These are phyloP conservation scores for Copidosoma aretas DNA, from an alignment of 2,888 invertebrate genomes.

Conservation along the genomic window DNA sequence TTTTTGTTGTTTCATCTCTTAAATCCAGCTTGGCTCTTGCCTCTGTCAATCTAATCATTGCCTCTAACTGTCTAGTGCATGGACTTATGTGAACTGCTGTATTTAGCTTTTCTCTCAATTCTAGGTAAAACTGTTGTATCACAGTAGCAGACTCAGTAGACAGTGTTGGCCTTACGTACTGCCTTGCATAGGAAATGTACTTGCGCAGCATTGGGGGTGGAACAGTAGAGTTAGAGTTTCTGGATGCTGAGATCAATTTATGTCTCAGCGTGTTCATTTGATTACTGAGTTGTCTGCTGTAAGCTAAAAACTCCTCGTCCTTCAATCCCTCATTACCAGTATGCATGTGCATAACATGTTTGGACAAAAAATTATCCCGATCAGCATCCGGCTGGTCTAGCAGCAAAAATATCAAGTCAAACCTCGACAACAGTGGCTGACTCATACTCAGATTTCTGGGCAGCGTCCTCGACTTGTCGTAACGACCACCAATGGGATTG, in stretches of 20 bases:
- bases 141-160: slow-evolving; percentile 74
- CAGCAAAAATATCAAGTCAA: slow-evolving; percentile 91
- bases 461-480: slow-evolving; percentile 85
- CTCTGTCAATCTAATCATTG: slow-evolving; percentile 83
- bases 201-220: slow-evolving; percentile 82
- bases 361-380: slow-evolving; percentile 77
- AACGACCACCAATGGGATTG: slow-evolving; percentile 89
- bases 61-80: slow-evolving; percentile 86
- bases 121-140: slow-evolving; percentile 81
- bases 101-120: slow-evolving; percentile 74
- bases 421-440: slow-evolving; percentile 85
- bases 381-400: slow-evolving; percentile 85
- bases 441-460: slow-evolving; percentile 88
- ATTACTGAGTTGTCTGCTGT: slow-evolving; percentile 13
- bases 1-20: slow-evolving; percentile 77
- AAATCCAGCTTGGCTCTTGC: slow-evolving; percentile 89
- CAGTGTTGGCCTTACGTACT: slow-evolving; percentile 84
- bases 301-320: slow-evolving; percentile 5
- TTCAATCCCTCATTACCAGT: slow-evolving; percentile 58
- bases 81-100: slow-evolving; percentile 72
- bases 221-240: slow-evolving; percentile 74
- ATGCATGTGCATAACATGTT: slow-evolving; percentile 84
- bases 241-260: slow-evolving; percentile 61
- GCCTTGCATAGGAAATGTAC: slow-evolving; percentile 89
- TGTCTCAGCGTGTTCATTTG: slow-evolving; percentile 42